Evolutionary conservation across 2,113 vertebrate species (phyloP), one percentile per base, ranked within the genome.

Genomic region (Microcebus lehilahytsara): DNA sequence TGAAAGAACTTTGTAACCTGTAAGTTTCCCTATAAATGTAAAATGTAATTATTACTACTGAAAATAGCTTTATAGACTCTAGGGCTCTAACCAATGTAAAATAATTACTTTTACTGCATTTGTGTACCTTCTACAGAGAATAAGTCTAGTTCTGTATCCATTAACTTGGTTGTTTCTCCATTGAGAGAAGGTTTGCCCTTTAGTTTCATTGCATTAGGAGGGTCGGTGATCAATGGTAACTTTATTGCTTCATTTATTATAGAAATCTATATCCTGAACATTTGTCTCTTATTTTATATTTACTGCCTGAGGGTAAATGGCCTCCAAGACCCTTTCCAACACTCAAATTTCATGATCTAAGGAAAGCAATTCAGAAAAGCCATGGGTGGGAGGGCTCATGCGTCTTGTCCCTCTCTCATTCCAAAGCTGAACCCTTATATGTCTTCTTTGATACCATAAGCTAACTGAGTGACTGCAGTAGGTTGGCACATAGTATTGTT

Each of bases 121-220:
- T 97, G 89, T 88, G 32, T 49, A 67, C 78, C 22, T 74, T 91
- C 89, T 80, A 67, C 49, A 85, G 72, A 94, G 51, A 85, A 32
- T 72, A 93, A 89, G 5, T 69, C 56, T n/a, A 80, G 88, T 60
- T 92, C 5, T 51, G 16, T 88, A 77, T 71, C 40, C 62, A 69
- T 89, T 60, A 75, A 56, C 66, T 89, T 72, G 67, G 8, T 81
- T 27, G 46, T 53, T 49, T 9, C 32, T 86, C 66, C 42, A 71
- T n/a, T 85, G 20, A 60, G 85, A 67, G 56, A 51, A 74, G 34
- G 27, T 3, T 37, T 72, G 13, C 32, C 58, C 53, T 37, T 89
- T 86, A 49, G 34, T 75, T 85, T 85, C n/a, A 37, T 75, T 64
- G 66, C 30, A 64, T 71, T 58, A 51, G 40, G 10, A 92, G 34